Evolutionary conservation across 2,797 vertebrate species (phyloP).

Genomic region (Varecia variegata): DNA sequence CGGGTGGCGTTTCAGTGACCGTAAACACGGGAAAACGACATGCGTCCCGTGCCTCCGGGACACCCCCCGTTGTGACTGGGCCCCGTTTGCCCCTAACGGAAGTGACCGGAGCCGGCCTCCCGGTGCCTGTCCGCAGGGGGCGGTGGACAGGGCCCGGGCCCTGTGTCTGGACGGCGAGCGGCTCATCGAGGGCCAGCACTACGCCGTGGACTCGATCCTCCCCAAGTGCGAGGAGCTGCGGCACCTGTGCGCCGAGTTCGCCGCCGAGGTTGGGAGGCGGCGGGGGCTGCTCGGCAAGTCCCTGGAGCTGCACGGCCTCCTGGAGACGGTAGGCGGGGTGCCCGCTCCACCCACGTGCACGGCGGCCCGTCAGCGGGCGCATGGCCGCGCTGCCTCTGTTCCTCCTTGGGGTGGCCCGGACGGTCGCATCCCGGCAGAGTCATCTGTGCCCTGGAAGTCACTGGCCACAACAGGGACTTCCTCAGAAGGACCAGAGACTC

Average conservation of each 20-base stretch:
- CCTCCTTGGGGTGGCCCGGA: background rate
- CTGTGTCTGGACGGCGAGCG: constrained; percentile 89
- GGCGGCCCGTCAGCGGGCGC: no score
- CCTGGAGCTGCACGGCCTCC: constrained; percentile 90
- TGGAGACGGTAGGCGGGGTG: constrained; percentile 89
- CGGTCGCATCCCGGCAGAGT: rapidly evolving
- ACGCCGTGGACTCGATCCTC: constrained; percentile 94
- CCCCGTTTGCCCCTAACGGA: rapidly evolving
- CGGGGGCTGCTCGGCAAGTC: constrained; percentile 91
- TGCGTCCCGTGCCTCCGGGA: background rate
- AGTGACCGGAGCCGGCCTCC: background rate
- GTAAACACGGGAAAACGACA: background rate
- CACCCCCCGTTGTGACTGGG: background rate
- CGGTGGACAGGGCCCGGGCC: constrained; percentile 85
- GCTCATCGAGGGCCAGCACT: constrained; percentile 93
- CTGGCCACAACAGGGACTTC: background rate
- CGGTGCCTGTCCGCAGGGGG: constrained; percentile 84
- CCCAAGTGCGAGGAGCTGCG: constrained; percentile 95
- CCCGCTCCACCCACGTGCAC: background rate
- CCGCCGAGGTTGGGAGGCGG: constrained; percentile 81
- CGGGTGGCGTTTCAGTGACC: background rate
- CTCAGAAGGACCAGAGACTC: background rate
- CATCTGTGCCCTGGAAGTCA: background rate
- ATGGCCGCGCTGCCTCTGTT: no score
- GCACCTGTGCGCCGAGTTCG: constrained; percentile 85